Percentiles rank a stretch among this genome's conserved stretches.
Evolutionary conservation across 2,113 vertebrate genomes (phyloP).

Genomic region (Sylvietta virens): DNA sequence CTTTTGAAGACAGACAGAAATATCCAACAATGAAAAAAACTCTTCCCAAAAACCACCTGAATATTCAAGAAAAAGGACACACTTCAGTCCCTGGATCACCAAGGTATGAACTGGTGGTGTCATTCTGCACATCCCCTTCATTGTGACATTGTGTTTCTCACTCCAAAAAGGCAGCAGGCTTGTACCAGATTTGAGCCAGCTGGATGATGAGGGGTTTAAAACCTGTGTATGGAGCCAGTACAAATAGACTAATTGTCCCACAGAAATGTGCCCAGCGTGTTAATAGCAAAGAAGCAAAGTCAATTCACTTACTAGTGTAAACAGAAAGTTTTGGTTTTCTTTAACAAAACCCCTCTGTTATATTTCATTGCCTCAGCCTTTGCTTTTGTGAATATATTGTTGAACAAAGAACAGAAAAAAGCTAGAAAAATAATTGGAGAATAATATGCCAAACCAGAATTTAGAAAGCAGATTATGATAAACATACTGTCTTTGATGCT

Average conservation of each 20-base stretch:
- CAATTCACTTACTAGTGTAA: neutral
- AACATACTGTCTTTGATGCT: neutral
- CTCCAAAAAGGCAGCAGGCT: neutral
- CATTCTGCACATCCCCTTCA: fast-evolving
- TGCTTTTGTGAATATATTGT: neutral
- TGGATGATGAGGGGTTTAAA: neutral
- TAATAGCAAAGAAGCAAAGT: neutral
- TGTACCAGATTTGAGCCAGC: neutral
- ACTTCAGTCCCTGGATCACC: neutral
- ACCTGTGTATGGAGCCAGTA: neutral
- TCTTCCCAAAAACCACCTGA: neutral
- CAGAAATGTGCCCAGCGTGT: neutral
- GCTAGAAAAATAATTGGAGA: neutral
- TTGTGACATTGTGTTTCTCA: neutral
- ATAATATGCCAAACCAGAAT: neutral
- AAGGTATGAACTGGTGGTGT: neutral
- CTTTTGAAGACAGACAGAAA: neutral
- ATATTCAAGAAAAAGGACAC: neutral
- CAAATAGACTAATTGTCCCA: neutral
- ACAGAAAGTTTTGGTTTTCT: neutral
- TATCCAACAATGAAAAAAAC: neutral
- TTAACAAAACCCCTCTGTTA: neutral
- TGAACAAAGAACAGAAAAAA: neutral
- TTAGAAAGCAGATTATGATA: neutral
- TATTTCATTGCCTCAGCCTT: neutral